Evolutionary conservation across 2,113 vertebrate genomes (phyloP).

Genomic region (Anthoscopus minutus): DNA sequence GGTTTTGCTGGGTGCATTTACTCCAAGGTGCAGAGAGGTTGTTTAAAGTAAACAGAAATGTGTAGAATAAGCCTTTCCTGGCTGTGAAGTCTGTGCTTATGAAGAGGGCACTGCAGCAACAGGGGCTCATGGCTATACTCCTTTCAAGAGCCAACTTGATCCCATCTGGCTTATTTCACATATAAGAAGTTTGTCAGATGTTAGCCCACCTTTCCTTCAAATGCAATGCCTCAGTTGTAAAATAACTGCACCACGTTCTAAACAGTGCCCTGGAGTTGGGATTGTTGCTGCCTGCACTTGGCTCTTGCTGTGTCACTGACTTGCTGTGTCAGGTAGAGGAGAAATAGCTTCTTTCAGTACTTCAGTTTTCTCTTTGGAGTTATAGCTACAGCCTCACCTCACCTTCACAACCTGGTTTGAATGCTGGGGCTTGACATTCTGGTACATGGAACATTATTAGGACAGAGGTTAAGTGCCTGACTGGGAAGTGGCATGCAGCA

Average conservation of each 20-base stretch:
- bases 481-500: neutral
- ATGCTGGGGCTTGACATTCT: neutral
- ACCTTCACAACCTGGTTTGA: neutral
- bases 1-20: neutral
- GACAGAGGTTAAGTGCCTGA: neutral
- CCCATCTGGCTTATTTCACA: neutral
- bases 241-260: neutral
- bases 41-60: neutral
- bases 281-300: neutral
- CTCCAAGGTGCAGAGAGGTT: neutral
- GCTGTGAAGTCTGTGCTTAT: neutral
- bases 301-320: neutral
- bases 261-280: neutral
- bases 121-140: neutral
- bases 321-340: fast-evolving
- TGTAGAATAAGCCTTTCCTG: neutral
- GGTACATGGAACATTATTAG: neutral
- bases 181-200: neutral
- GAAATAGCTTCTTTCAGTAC: neutral
- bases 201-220: neutral
- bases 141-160: neutral
- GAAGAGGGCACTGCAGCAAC: neutral
- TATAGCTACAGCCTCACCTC: neutral
- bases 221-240: neutral
- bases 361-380: neutral